These are phyloP conservation scores for Orestias chungarensis DNA, from an alignment of 2,797 vertebrate genomes.

Conservation along the genomic window DNA sequence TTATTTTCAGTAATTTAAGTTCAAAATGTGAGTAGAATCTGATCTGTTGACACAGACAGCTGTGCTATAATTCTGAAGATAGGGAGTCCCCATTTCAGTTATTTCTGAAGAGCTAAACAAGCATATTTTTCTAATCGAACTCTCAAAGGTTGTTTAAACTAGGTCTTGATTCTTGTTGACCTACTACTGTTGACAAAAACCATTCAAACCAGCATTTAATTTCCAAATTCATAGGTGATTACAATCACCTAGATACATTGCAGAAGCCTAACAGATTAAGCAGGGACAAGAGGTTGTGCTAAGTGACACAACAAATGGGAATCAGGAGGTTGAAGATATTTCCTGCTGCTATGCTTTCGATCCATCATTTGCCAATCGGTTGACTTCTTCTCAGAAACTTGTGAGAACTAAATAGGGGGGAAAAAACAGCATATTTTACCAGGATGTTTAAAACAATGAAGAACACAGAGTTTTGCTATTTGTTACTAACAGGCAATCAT, in stretches of 20 bases:
- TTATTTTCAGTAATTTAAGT: constrained; percentile 1
- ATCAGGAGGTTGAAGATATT: neutral
- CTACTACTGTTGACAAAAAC: neutral
- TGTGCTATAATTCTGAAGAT: neutral
- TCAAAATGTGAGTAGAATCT: neutral
- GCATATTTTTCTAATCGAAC: neutral
- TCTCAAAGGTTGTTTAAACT: neutral
- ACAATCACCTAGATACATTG: neutral
- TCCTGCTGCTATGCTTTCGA: neutral
- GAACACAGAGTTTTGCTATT: neutral
- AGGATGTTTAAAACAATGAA: neutral
- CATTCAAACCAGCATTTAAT: neutral
- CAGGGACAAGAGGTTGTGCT: neutral
- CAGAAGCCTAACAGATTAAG: neutral
- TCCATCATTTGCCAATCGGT: neutral
- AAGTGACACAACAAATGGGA: neutral
- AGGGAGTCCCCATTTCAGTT: neutral
- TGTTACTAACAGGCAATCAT: neutral
- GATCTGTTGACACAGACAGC: neutral
- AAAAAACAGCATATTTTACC: neutral
- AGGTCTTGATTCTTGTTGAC: neutral
- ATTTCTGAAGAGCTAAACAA: neutral
- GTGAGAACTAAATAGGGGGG: neutral
- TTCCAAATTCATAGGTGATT: neutral
- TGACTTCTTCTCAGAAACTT: neutral